Conservation (phyloP, 2,113 vertebrate species). For the Anoura caudifer region DNA sequence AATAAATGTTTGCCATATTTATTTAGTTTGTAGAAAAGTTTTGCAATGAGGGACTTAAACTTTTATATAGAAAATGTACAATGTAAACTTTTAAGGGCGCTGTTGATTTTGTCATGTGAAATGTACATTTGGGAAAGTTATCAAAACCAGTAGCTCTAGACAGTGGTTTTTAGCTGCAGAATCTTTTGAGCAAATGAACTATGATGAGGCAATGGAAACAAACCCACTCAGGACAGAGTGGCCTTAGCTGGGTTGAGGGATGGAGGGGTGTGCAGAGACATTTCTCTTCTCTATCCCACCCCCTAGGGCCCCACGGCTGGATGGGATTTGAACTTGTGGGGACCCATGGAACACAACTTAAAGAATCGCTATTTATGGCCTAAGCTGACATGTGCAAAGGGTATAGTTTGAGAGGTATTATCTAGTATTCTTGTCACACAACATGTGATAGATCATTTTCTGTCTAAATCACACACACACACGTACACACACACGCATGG, state of each 20-base stretch:
- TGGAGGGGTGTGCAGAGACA: background rate
- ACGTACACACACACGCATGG: background rate
- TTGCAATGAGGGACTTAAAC: background rate
- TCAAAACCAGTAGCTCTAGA: background rate
- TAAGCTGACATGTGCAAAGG: background rate
- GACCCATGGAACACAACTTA: background rate
- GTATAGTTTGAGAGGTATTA: background rate
- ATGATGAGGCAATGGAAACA: background rate
- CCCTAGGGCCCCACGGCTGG: background rate
- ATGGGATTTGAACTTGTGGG: background rate
- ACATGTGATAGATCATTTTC: background rate
- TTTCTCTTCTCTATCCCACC: background rate
- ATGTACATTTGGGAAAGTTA: background rate
- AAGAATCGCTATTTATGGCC: background rate
- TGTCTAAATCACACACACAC: background rate
- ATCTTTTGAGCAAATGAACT: background rate
- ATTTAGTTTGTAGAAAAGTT: background rate
- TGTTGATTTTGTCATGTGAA: background rate
- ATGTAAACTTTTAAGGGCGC: background rate
- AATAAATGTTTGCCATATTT: background rate
- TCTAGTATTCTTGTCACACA: background rate
- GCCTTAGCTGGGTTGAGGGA: background rate
- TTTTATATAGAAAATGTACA: background rate
- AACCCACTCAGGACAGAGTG: background rate
- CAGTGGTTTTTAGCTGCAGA: background rate